phyloP scores from a whole-genome alignment of 1,140 invertebrate genomes.

The Plectrocnemia conspersa region DNA sequence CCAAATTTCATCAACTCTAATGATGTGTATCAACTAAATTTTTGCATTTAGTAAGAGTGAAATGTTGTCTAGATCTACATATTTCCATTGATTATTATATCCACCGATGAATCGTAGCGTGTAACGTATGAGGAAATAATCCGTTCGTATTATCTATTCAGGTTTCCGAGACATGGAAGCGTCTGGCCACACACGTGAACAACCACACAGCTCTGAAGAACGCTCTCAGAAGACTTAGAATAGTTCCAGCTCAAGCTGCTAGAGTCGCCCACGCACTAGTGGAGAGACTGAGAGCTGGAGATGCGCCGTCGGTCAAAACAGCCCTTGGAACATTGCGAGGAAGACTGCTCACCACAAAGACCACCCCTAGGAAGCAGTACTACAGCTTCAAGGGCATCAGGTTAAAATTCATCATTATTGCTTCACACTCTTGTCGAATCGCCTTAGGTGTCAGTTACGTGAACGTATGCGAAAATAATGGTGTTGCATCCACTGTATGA shows the following conservation, averaged over 20 bases:
- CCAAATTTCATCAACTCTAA: too few species aligned
- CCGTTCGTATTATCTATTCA: too few species aligned
- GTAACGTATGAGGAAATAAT: too few species aligned
- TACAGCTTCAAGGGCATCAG: slow-evolving; percentile 58
- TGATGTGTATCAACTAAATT: too few species aligned
- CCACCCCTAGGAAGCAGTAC: slow-evolving; percentile 48
- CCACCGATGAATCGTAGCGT: too few species aligned
- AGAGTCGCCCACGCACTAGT: slow-evolving; percentile 47
- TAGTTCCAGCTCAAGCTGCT: slow-evolving; percentile 46
- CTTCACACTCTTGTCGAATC: not conserved
- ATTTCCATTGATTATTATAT: too few species aligned
- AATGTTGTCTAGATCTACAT: too few species aligned
- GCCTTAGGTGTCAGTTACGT: too few species aligned
- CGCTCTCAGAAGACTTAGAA: slow-evolving; percentile 44
- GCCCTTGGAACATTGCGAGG: slow-evolving; percentile 51
- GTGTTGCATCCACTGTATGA: too few species aligned
- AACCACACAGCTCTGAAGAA: slow-evolving; percentile 47
- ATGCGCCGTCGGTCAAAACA: slow-evolving; percentile 46
- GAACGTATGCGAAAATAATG: too few species aligned
- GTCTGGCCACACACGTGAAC: slow-evolving; percentile 46
- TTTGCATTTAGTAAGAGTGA: too few species aligned
- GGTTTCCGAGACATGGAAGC: slow-evolving; percentile 49
- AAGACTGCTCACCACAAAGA: slow-evolving; percentile 50
- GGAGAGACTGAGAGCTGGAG: slow-evolving; percentile 49
- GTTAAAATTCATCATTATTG: slow-evolving; percentile 37